These are phyloP conservation scores for Nixonia krombeini DNA, from an alignment of 1,140 invertebrate species.

Conservation along the genomic window DNA sequence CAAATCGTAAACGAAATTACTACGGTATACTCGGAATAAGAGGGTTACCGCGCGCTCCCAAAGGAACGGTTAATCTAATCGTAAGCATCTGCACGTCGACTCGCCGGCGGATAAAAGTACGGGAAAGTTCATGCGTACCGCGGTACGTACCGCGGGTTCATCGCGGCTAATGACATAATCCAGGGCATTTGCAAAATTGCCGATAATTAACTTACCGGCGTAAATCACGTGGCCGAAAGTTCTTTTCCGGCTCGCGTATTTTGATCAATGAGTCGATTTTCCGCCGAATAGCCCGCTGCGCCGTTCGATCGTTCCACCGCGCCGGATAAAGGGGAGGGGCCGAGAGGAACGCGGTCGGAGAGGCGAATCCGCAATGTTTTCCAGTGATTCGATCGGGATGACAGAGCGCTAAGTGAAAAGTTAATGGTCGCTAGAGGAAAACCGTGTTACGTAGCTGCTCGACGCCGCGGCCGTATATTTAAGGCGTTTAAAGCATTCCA, in stretches of 20 bases:
- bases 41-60: slow-evolving; percentile 26
- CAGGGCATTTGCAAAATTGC: no score
- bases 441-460: slow-evolving; percentile 61
- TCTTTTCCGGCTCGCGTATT: no score
- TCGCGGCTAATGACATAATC: no score
- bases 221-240: no score
- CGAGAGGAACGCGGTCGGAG: slow-evolving; percentile 16
- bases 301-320: no score
- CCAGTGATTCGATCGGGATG: slow-evolving; percentile 30
- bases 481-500: slow-evolving; percentile 66
- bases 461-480: slow-evolving; percentile 62
- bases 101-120: no score
- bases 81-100: slow-evolving; percentile 22
- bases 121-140: no score
- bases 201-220: no score
- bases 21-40: slow-evolving; percentile 8
- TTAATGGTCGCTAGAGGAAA: slow-evolving; percentile 61
- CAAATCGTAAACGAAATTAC: slow-evolving; percentile 52
- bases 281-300: no score
- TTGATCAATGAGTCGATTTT: no score
- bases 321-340: not conserved
- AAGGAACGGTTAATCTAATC: slow-evolving; percentile 55
- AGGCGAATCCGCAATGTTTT: slow-evolving; percentile 16
- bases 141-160: no score
- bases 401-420: slow-evolving; percentile 56